Evolutionary conservation across 2,888 invertebrate genomes (phyloP).

Genomic region (Strigamia maritima): DNA sequence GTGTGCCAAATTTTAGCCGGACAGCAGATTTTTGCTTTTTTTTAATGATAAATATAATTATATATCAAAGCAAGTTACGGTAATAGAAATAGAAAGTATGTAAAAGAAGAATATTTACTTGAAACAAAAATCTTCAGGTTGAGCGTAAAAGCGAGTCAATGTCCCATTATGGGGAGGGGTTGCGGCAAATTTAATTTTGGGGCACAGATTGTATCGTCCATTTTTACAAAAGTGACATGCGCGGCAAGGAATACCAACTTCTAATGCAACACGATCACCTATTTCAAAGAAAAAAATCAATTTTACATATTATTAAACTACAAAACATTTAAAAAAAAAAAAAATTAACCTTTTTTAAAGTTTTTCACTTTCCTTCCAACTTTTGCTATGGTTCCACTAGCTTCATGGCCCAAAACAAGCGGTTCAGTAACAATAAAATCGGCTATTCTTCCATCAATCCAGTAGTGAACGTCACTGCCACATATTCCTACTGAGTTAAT

Average conservation of each 20-base stretch:
- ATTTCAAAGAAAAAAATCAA: conserved; percentile 45
- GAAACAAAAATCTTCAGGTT: conserved; percentile 63
- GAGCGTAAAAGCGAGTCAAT: conserved; percentile 78
- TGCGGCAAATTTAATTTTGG: conserved; percentile 84
- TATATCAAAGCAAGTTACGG: too few relatives aligned
- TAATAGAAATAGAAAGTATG: too few relatives aligned
- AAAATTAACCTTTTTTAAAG: conserved; percentile 57
- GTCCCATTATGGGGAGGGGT: conserved; percentile 92
- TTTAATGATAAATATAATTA: too few relatives aligned
- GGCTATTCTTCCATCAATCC: conserved; percentile 78
- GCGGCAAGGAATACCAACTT: conserved; percentile 88
- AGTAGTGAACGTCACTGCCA: conserved; percentile 89
- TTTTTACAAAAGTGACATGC: conserved; percentile 78
- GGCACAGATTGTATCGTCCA: conserved; percentile 88
- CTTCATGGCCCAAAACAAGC: conserved; percentile 94
- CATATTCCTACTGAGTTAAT: conserved; percentile 97
- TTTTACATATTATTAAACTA: too few relatives aligned
- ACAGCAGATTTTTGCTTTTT: too few relatives aligned
- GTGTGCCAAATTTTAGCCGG: too few relatives aligned
- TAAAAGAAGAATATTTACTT: conserved; percentile 54
- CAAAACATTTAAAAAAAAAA: background rate
- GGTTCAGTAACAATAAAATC: conserved; percentile 80
- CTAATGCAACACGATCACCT: conserved; percentile 90
- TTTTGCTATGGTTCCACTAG: conserved; percentile 61
- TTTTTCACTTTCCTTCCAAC: conserved; percentile 61